Conservation (phyloP, 2,888 invertebrate species). For the Drosophila niveifrons region DNA sequence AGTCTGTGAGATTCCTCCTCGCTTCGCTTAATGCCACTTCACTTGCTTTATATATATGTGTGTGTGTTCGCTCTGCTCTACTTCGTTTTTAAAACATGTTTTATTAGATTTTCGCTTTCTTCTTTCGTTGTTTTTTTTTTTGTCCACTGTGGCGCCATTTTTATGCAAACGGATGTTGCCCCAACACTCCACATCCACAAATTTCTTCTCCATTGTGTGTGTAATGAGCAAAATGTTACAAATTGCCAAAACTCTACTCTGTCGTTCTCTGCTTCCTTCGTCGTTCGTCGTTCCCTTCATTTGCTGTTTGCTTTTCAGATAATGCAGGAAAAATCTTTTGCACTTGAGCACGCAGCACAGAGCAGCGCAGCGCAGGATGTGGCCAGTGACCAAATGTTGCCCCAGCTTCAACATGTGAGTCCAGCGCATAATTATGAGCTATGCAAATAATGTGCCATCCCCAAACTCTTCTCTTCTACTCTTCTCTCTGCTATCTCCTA, state of each 20-base stretch:
- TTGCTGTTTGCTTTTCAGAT: slow-evolving; percentile 60
- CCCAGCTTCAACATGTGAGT: slow-evolving; percentile 30
- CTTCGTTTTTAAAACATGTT: slow-evolving; percentile 69
- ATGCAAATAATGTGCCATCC: slow-evolving; percentile 65
- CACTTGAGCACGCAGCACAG: slow-evolving; percentile 56
- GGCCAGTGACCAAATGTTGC: slow-evolving; percentile 24
- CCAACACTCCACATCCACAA: slow-evolving; percentile 31
- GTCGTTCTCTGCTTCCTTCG: slow-evolving; percentile 7
- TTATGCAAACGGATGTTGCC: slow-evolving; percentile 67
- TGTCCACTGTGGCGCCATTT: slow-evolving; percentile 72
- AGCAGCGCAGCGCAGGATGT: slow-evolving; percentile 35
- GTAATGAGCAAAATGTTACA: slow-evolving; percentile 77
- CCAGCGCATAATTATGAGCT: slow-evolving; percentile 72
- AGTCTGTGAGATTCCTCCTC: neutral
- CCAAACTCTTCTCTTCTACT: neutral
- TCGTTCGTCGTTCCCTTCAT: slow-evolving; percentile 15
- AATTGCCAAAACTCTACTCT: slow-evolving; percentile 69
- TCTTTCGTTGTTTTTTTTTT: slow-evolving; percentile 41
- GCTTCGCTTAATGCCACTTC: slow-evolving; percentile 56
- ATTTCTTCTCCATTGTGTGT: slow-evolving; percentile 33
- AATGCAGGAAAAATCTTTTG: slow-evolving; percentile 69
- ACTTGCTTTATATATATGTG: slow-evolving; percentile 37
- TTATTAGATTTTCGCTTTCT: slow-evolving; percentile 63
- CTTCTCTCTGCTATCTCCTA: neutral
- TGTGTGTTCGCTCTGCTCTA: slow-evolving; percentile 9